Evolutionary conservation across 2,113 vertebrate genomes (phyloP).

Genomic region (Cyanistes caeruleus): DNA sequence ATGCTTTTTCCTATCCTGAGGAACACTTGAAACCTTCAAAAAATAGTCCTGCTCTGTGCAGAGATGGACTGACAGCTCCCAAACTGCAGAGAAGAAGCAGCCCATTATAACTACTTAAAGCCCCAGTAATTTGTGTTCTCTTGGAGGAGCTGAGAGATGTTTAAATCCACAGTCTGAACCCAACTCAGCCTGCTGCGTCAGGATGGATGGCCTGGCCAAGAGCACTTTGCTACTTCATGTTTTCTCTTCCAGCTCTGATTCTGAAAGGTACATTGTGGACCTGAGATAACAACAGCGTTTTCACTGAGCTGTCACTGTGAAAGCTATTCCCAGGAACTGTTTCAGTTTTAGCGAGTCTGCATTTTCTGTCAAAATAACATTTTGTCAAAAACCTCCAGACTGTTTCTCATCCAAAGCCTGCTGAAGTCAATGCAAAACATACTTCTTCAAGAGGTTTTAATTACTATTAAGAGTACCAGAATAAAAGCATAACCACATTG

Average conservation of each 20-base stretch:
- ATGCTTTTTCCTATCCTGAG: neutral
- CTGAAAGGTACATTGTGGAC: neutral
- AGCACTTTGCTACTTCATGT: slow-evolving; percentile 10
- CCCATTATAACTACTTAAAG: neutral
- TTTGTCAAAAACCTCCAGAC: neutral
- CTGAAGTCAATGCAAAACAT: slow-evolving; percentile 13
- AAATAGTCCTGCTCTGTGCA: neutral
- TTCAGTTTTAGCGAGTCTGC: slow-evolving; percentile 17
- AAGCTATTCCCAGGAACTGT: slow-evolving; percentile 4
- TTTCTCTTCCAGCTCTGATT: slow-evolving; percentile 6
- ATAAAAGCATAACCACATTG: neutral
- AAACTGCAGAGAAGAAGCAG: neutral
- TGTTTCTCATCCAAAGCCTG: neutral
- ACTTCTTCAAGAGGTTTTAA: neutral
- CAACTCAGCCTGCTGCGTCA: neutral
- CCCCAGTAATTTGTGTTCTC: neutral
- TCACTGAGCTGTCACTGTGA: slow-evolving; percentile 9
- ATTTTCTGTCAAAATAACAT: slow-evolving; percentile 10
- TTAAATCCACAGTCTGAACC: neutral
- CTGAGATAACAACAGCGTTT: neutral
- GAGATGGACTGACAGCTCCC: neutral
- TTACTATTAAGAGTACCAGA: neutral
- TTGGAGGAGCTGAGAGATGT: neutral
- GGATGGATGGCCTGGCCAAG: neutral
- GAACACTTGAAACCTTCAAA: neutral